Percentiles rank a stretch among this genome's conserved stretches.
Conservation (phyloP, 2,797 vertebrate genomes). For the Melanotaenia boesemani region DNA sequence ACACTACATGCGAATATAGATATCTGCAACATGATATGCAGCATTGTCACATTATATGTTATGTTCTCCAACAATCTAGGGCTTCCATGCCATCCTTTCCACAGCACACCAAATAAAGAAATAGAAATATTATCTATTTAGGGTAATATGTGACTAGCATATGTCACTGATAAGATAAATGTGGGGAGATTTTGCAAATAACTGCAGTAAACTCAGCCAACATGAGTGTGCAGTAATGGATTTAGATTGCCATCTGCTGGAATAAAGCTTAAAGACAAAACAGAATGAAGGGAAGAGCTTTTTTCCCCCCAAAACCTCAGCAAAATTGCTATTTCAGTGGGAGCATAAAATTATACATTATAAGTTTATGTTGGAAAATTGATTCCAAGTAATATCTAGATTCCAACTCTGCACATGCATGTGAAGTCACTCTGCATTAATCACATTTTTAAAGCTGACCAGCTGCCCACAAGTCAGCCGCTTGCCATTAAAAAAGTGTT, state of each 20-base stretch:
- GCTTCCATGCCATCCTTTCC: not conserved
- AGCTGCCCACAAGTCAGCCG: not conserved
- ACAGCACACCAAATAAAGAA: conserved; percentile 1
- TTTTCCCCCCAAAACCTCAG: not conserved
- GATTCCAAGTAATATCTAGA: not conserved
- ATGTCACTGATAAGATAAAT: not conserved
- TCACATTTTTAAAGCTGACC: not conserved
- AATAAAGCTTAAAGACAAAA: conserved; percentile 2
- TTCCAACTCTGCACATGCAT: not conserved
- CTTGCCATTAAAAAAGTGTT: not conserved
- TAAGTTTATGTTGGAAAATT: not conserved
- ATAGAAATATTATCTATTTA: not conserved
- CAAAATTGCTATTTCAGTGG: not conserved
- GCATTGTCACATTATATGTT: not conserved
- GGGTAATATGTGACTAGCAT: not conserved
- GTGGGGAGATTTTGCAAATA: not conserved
- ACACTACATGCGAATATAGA: not conserved
- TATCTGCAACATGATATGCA: not conserved
- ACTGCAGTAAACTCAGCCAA: not conserved
- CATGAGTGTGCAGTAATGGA: conserved; percentile 14
- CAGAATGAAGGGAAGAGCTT: not conserved
- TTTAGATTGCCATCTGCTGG: conserved; percentile 76
- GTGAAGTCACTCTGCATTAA: not conserved
- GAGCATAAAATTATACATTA: not conserved
- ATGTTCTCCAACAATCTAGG: not conserved